These are phyloP conservation scores for Chionodraco myersi DNA, from an alignment of 2,113 vertebrate species.

Conservation along the genomic window DNA sequence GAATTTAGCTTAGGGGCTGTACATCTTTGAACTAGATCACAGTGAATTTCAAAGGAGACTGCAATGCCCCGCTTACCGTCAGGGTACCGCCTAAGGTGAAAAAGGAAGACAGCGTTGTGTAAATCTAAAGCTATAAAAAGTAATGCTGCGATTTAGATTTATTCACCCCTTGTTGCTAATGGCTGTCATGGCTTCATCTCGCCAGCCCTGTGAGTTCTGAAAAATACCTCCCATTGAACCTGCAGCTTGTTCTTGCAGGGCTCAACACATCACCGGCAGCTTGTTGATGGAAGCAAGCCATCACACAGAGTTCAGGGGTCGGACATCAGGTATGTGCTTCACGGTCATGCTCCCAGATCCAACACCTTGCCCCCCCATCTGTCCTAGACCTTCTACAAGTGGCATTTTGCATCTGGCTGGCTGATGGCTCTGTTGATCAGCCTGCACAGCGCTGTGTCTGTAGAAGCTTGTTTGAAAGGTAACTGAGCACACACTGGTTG, in stretches of 20 bases:
- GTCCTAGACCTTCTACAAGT: slow-evolving; percentile 53
- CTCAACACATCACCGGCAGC: slow-evolving; percentile 32
- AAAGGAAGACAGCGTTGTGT: slow-evolving; percentile 6
- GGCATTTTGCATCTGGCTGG: slow-evolving; percentile 57
- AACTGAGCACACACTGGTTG: not conserved
- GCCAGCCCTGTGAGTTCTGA: slow-evolving; percentile 17
- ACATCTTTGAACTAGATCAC: slow-evolving; percentile 60
- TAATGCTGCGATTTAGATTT: slow-evolving; percentile 38
- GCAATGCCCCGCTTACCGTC: slow-evolving; percentile 22
- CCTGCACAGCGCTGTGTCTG: not conserved
- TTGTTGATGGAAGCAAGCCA: slow-evolving; percentile 71
- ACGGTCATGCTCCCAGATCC: slow-evolving; percentile 66
- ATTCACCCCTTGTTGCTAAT: slow-evolving; percentile 21
- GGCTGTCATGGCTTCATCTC: slow-evolving; percentile 4
- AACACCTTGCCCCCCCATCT: slow-evolving; percentile 64
- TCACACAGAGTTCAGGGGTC: slow-evolving; percentile 77
- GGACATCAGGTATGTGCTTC: slow-evolving; percentile 65
- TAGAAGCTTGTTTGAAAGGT: slow-evolving; percentile 10
- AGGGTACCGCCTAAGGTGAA: slow-evolving; percentile 10
- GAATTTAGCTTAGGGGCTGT: slow-evolving; percentile 52
- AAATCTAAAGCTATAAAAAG: slow-evolving; percentile 26
- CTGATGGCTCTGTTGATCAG: slow-evolving; percentile 57
- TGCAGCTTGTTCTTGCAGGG: slow-evolving; percentile 36
- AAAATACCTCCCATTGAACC: slow-evolving; percentile 46
- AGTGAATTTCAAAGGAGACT: slow-evolving; percentile 56